Evolutionary conservation across 2,113 vertebrate species (phyloP).

Genomic region (Macaca fascicularis): DNA sequence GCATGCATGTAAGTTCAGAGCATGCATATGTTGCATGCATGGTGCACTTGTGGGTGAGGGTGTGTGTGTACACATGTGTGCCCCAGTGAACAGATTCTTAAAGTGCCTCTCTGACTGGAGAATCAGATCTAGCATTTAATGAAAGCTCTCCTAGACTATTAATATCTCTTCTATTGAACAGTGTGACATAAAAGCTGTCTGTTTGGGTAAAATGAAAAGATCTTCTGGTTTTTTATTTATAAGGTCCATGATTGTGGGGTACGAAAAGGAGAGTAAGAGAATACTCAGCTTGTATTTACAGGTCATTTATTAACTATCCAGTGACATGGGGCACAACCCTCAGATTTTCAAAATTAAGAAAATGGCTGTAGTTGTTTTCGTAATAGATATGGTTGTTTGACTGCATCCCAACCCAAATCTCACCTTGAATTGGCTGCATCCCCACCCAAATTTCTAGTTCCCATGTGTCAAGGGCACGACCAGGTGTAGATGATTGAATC

Average conservation of each 20-base stretch:
- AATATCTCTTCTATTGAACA: accelerated
- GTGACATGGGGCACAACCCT: accelerated
- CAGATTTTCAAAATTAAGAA: too few relatives aligned
- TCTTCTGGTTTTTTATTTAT: accelerated
- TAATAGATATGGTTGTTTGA: too few relatives aligned
- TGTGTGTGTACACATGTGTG: accelerated
- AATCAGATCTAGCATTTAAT: accelerated
- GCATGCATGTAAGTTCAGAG: not conserved
- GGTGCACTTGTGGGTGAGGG: accelerated
- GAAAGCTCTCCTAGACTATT: not conserved
- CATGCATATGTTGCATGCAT: accelerated
- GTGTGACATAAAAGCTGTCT: accelerated
- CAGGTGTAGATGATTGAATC: too few relatives aligned
- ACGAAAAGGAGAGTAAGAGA: not conserved
- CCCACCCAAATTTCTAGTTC: too few relatives aligned
- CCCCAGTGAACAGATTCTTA: accelerated
- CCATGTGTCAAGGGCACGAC: too few relatives aligned
- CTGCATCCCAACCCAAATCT: too few relatives aligned
- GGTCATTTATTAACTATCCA: accelerated
- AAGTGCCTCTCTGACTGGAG: not conserved
- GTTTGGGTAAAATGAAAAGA: too few relatives aligned
- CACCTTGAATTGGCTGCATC: too few relatives aligned
- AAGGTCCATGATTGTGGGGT: accelerated
- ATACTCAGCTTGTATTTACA: accelerated
- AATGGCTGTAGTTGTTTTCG: accelerated